phyloP scores from a whole-genome alignment of 2,797 vertebrate species.

The Bovichtus diacanthus region DNA sequence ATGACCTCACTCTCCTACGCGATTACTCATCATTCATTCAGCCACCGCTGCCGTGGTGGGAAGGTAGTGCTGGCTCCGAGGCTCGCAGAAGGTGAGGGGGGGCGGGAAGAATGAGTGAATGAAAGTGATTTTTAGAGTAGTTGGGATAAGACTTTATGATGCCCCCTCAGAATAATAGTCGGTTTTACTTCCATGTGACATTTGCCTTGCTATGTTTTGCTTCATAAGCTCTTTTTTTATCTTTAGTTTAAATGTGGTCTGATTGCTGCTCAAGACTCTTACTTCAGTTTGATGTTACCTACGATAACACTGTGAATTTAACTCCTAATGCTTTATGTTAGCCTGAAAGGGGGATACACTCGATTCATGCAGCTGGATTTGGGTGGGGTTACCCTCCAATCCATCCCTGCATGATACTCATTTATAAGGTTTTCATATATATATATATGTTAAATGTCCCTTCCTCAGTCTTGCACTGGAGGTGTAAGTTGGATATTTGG shows the following conservation, averaged over 20 bases:
- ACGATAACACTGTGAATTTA: not conserved
- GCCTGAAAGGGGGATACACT: constrained; percentile 40
- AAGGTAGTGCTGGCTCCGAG: constrained; percentile 26
- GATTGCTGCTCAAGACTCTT: constrained; percentile 54
- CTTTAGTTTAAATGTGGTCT: constrained; percentile 45
- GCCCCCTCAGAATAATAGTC: constrained; percentile 47
- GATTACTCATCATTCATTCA: constrained; percentile 71
- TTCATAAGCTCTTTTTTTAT: constrained; percentile 48
- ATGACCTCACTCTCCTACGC: constrained; percentile 67
- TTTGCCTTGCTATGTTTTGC: constrained; percentile 34
- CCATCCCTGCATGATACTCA: constrained; percentile 6
- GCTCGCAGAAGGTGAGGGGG: constrained; percentile 45
- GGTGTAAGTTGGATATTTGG: not conserved
- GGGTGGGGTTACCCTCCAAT: constrained; percentile 24
- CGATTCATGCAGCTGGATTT: constrained; percentile 35
- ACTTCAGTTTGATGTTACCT: constrained; percentile 17
- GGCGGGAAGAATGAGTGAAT: constrained; percentile 39
- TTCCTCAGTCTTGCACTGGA: not conserved
- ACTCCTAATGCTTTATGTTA: constrained; percentile 20
- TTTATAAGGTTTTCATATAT: not conserved
- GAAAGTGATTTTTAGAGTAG: constrained; percentile 49
- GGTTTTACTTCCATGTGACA: constrained; percentile 20
- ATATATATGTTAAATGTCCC: not conserved
- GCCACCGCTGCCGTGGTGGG: constrained; percentile 45
- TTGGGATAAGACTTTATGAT: constrained; percentile 39